phyloP scores from a whole-genome alignment of 2,113 vertebrate genomes.

The Sinocyclocheilus anshuiensis region DNA sequence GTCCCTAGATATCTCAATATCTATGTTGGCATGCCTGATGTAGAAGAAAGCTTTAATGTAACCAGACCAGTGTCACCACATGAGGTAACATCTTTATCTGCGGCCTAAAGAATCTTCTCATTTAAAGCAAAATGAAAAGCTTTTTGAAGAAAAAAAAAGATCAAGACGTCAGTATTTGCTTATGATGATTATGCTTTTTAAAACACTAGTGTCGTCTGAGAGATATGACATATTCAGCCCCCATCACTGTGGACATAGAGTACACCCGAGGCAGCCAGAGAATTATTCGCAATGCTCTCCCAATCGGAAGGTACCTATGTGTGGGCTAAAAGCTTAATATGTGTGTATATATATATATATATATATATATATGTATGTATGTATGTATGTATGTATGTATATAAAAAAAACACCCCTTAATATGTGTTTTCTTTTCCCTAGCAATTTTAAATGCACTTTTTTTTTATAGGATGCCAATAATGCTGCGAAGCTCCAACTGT shows the following conservation, averaged over 20 bases:
- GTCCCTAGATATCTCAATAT: constrained; percentile 93
- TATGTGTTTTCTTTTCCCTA: background rate
- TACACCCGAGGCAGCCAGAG: constrained; percentile 97
- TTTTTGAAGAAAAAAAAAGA: background rate
- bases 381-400: too few species aligned
- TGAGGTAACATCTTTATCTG: constrained; percentile 77
- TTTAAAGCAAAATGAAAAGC: background rate
- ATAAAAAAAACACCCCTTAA: too few species aligned
- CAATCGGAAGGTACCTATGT: constrained; percentile 87
- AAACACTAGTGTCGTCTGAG: constrained; percentile 87
- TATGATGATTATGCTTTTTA: background rate
- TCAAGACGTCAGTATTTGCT: background rate
- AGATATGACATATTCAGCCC: constrained; percentile 97
- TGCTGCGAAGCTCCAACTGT: constrained; percentile 97
- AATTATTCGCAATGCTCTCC: constrained; percentile 94
- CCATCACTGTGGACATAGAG: constrained; percentile 96
- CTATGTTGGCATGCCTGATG: constrained; percentile 93
- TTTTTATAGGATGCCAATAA: constrained; percentile 91
- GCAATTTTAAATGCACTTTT: background rate
- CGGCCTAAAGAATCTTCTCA: background rate
- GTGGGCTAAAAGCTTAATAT: background rate
- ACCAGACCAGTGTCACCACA: constrained; percentile 95
- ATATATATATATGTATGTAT: too few species aligned
- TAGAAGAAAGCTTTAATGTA: constrained; percentile 98
- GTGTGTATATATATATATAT: too few species aligned